Percentiles rank a stretch among this genome's conserved stretches.
Evolutionary conservation across 2,888 invertebrate species (phyloP).

Genomic region (Heliconius ismenius): DNA sequence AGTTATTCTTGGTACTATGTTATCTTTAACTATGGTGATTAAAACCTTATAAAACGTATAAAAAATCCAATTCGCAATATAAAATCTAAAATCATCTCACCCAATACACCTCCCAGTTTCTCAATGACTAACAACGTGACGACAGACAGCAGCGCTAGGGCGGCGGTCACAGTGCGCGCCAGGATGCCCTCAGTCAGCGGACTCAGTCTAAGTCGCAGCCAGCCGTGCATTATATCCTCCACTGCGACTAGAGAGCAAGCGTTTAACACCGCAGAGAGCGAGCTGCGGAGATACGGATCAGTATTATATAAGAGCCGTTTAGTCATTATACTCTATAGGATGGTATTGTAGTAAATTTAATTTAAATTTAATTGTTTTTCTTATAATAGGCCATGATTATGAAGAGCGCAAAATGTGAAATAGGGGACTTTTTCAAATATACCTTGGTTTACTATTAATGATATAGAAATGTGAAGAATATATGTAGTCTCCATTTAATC

Average conservation of each 20-base stretch:
- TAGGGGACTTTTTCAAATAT: too few species aligned
- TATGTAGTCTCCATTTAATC: too few species aligned
- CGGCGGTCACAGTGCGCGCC: slow-evolving; percentile 84
- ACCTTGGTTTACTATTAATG: too few species aligned
- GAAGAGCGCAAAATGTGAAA: background rate
- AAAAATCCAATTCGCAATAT: background rate
- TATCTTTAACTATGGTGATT: too few species aligned
- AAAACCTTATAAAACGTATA: background rate
- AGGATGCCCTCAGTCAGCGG: slow-evolving; percentile 83
- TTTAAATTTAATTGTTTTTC: too few species aligned
- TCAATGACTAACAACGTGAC: slow-evolving; percentile 86
- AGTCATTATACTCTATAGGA: background rate
- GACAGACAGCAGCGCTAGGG: slow-evolving; percentile 84
- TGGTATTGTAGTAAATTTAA: too few species aligned
- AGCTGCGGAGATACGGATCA: slow-evolving; percentile 78
- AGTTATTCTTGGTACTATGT: too few species aligned
- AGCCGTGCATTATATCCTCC: slow-evolving; percentile 90
- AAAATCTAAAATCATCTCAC: slow-evolving; percentile 68
- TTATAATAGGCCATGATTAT: too few species aligned
- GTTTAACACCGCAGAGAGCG: slow-evolving; percentile 93
- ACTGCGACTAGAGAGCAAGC: slow-evolving; percentile 92
- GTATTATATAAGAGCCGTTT: background rate
- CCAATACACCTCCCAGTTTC: slow-evolving; percentile 89
- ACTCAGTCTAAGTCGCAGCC: slow-evolving; percentile 83
- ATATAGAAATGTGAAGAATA: too few species aligned